Evolutionary conservation across 2,888 invertebrate genomes (phyloP).

Genomic region (Zygothrica quintamaculata): DNA sequence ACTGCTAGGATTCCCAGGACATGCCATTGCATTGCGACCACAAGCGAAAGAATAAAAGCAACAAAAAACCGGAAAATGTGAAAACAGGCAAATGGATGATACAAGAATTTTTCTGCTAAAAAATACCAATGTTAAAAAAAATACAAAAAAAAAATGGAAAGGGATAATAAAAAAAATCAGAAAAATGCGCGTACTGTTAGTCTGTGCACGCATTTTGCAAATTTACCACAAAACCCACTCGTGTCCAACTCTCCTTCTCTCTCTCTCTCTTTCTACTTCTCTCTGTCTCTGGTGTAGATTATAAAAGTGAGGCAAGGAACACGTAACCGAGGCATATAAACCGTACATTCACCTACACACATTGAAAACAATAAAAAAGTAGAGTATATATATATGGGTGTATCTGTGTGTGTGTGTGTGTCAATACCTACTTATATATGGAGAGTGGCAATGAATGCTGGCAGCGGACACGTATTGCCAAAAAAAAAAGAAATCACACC

Average conservation of each 20-base stretch:
- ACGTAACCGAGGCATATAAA: slow-evolving; percentile 73
- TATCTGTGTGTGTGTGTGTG: neutral
- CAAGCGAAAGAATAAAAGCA: slow-evolving; percentile 1
- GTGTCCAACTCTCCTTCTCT: slow-evolving; percentile 24
- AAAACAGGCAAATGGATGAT: slow-evolving; percentile 28
- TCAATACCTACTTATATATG: too few species aligned
- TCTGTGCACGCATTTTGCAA: slow-evolving; percentile 78
- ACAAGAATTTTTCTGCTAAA: slow-evolving; percentile 42
- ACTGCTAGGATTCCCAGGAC: too few species aligned
- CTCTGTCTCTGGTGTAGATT: slow-evolving; percentile 66
- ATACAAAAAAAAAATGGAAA: too few species aligned
- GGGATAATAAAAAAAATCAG: slow-evolving; percentile 1
- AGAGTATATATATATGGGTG: neutral
- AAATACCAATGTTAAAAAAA: slow-evolving; percentile 41
- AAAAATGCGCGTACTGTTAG: slow-evolving; percentile 43
- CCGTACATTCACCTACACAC: slow-evolving; percentile 75
- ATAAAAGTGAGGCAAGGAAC: slow-evolving; percentile 70
- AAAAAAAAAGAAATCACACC: slow-evolving; percentile 53
- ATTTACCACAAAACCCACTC: slow-evolving; percentile 72
- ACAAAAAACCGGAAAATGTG: neutral
- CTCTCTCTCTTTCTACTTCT: too few species aligned
- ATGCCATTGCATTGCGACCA: slow-evolving; percentile 6
- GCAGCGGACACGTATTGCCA: slow-evolving; percentile 60
- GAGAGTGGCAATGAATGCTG: slow-evolving; percentile 15
- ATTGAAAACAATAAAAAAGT: slow-evolving; percentile 56